Evolutionary conservation across 2,888 invertebrate genomes (phyloP), one percentile per base, ranked within the genome.

Genomic region (Acronicta aceris): DNA sequence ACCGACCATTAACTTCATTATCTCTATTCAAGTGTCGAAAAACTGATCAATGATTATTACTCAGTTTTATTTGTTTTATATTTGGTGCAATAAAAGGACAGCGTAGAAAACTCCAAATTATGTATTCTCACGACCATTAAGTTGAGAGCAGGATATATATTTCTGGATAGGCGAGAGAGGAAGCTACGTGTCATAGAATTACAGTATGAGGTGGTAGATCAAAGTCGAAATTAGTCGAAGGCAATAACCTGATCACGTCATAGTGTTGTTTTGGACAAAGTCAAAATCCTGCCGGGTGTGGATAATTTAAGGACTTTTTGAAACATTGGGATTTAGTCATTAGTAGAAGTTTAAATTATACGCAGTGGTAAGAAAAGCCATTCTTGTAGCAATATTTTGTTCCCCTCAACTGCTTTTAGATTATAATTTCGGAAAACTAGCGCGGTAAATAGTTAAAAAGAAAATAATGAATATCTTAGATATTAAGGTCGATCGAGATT

Each of bases 61-160:
- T 73, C 53, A 57, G 54, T 62, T 66, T 68, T 64, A 70, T 73
- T 64, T 75, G 69, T 66, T 27, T 64, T 67, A 64, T 60, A 71
- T 65, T 76, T 64, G 49, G 59, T n/a, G 65, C 56, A n/a, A 67
- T 63, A 76, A 73, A 61, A 67, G 65, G 63, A 76, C 55, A 59
- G 57, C 60, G 65, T 60, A 66, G 60, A 66, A 64, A 61, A 56
- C 21, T 62, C 50, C 41, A 66, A 71, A 69, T 62, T 54, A 40
- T 46, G 56, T 69, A 59, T 78, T 76, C 72, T 78, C 78, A 76
- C 65, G 78, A 61, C 53, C 66, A 69, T 77, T 78, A 77, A 59
- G 15, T 54, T 56, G 51, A 62, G 21, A 57, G 59, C 72, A 72
- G 78, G 76, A 78, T 74, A 67, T 72, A 63, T 78, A 72, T 74